phyloP scores from a whole-genome alignment of 2,888 invertebrate species.

The Julus scandinavius region DNA sequence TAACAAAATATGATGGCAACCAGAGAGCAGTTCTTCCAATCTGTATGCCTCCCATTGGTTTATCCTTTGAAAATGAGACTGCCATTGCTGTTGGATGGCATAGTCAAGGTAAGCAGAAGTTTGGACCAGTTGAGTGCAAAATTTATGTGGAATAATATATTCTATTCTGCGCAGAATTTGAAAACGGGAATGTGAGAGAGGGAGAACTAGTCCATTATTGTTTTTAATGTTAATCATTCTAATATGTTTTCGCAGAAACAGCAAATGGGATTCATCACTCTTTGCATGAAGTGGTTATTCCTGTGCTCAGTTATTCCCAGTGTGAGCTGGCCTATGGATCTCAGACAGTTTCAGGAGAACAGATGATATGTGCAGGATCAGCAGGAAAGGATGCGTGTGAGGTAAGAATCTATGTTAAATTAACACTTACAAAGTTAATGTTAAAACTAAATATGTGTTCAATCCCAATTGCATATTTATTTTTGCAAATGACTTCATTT shows the following conservation, averaged over 20 bases:
- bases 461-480: background rate
- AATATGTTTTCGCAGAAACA: background rate
- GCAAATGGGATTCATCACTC: background rate
- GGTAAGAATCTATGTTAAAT: slow-evolving; percentile 33
- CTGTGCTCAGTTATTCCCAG: slow-evolving; percentile 15
- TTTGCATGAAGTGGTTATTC: slow-evolving; percentile 47
- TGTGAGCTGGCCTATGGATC: slow-evolving; percentile 41
- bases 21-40: slow-evolving; percentile 8
- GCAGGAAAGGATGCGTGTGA: slow-evolving; percentile 52
- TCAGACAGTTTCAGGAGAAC: slow-evolving; percentile 13
- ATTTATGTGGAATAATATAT: background rate
- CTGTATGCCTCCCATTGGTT: slow-evolving; percentile 33
- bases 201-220: too few species aligned
- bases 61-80: slow-evolving; percentile 36
- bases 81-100: slow-evolving; percentile 50
- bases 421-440: background rate
- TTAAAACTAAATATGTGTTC: background rate
- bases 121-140: background rate
- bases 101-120: background rate
- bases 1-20: background rate
- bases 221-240: too few species aligned
- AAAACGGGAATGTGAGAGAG: too few species aligned
- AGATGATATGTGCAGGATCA: slow-evolving; percentile 53
- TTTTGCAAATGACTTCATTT: background rate
- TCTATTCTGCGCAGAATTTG: background rate